Percentiles rank a stretch among this genome's conserved stretches.
These are phyloP conservation scores for Trichosurus vulpecula DNA, from an alignment of 2,797 vertebrate species.

Conservation along the genomic window DNA sequence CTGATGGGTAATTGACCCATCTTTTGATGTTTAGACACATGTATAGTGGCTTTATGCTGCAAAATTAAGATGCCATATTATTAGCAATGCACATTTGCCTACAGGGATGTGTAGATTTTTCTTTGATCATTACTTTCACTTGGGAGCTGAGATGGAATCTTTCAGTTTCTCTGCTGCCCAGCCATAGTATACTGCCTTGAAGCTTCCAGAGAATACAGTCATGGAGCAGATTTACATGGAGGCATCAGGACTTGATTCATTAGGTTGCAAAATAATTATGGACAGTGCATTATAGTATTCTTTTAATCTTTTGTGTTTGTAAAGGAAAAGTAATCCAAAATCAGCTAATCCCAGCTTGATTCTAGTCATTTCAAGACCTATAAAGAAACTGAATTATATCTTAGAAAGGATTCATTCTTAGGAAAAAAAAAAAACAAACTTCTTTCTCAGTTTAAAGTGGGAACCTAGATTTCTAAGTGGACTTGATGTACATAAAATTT, in stretches of 20 bases:
- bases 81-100: not conserved
- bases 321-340: constrained; percentile 28
- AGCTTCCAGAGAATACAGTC: not conserved
- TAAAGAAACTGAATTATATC: constrained; percentile 43
- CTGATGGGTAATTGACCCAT: not conserved
- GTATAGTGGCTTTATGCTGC: not conserved
- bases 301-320: constrained; percentile 18
- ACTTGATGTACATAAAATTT: constrained; percentile 12
- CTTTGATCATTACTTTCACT: not conserved
- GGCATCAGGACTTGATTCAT: not conserved
- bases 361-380: constrained; percentile 44
- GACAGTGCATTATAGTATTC: not conserved
- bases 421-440: not conserved
- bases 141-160: not conserved
- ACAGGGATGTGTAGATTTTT: not conserved
- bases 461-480: constrained; percentile 43
- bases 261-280: not conserved
- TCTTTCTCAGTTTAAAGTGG: not conserved
- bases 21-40: not conserved
- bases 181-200: not conserved
- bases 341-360: constrained; percentile 34
- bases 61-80: not conserved
- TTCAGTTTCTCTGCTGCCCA: not conserved
- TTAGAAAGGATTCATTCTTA: constrained; percentile 56
- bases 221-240: not conserved